Evolutionary conservation across 1,140 invertebrate genomes (phyloP).

Genomic region (Rhyacophila brunnea): DNA sequence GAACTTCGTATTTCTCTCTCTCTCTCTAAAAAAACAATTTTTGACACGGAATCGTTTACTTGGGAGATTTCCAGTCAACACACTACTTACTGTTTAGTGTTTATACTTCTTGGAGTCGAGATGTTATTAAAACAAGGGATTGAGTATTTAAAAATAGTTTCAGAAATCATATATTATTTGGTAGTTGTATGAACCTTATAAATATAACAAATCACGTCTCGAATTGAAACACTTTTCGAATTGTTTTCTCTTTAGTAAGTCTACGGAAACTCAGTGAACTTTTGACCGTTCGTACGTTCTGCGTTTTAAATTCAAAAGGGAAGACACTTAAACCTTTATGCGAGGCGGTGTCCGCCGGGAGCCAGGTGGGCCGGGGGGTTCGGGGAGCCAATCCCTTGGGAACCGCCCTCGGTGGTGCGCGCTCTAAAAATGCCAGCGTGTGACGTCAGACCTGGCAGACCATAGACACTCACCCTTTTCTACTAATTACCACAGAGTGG

Average conservation of each 20-base stretch:
- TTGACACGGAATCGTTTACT: no score
- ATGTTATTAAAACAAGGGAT: no score
- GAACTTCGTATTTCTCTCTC: no score
- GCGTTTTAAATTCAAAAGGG: conserved; percentile 32
- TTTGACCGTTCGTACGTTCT: conserved; percentile 17
- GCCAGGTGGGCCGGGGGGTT: conserved; percentile 1
- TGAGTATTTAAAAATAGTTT: no score
- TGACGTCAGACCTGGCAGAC: conserved; percentile 20
- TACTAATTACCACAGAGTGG: conserved; percentile 24
- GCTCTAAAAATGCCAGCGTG: conserved; percentile 26
- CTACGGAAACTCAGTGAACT: conserved; percentile 18
- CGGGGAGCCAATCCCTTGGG: conserved; percentile 3
- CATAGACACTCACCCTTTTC: conserved; percentile 14
- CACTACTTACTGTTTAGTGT: no score
- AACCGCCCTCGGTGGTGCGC: conserved; percentile 12
- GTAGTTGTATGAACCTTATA: no score
- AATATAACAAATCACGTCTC: no score
- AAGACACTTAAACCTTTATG: conserved; percentile 31
- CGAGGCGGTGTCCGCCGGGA: conserved; percentile 7
- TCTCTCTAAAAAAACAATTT: no score
- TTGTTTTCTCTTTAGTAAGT: not conserved
- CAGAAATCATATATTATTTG: no score
- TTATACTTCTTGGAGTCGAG: no score
- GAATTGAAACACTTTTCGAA: no score
- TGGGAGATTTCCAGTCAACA: no score